Base-by-base conservation (phyloP, 2,888 invertebrate species). In the Oegoconia quadripuncta region DNA sequence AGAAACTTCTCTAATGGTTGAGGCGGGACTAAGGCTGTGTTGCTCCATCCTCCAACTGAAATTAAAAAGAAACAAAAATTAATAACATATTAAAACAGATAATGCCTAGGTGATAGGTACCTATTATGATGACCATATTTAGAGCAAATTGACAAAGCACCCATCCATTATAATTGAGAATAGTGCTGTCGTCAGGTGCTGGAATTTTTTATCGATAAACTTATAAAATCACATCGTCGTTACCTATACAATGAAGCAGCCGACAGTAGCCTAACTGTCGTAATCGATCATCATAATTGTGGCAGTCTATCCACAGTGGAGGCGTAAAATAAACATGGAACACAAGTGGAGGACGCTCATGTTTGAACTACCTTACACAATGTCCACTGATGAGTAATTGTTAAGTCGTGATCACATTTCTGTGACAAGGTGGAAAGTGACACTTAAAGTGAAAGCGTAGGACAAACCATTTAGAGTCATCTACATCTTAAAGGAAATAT, bases 211-310 rank as follows among this genome's bases (percentile, higher is more conserved):
- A 75, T 75, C 77, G 74, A 76, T 70, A 54, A 50, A 48, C 52
- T n/a, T n/a, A 58, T 61, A 64, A 65, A 67, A 63, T 57, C 41
- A 45, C 46, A 51, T 46, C 50, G 48, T 55, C 59, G n/a, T n/a
- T n/a, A 52, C 52, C 53, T 55, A 53, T 61, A 72, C 69, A 72
- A 70, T 70, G 54, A 61, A 69, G 74, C 63, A 47, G 48, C 49
- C 56, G 45, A 54, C 61, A 59, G 72, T 68, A 68, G 74, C 62
- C 37, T 50, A 41, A 56, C 59, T 68, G 67, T 67, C 70, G 67
- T 72, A 64, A 83, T 83, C 79, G 71, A 82, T 84, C 81, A 83
- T 69, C 53, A 55, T 74, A 71, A 75, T 66, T 61, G 65, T 52
- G 46, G 52, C 45, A 60, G 60, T 60, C 51, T 70, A 72, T 66